phyloP scores from a whole-genome alignment of 2,113 vertebrate genomes.

The Romanogobio albipinnatus region DNA sequence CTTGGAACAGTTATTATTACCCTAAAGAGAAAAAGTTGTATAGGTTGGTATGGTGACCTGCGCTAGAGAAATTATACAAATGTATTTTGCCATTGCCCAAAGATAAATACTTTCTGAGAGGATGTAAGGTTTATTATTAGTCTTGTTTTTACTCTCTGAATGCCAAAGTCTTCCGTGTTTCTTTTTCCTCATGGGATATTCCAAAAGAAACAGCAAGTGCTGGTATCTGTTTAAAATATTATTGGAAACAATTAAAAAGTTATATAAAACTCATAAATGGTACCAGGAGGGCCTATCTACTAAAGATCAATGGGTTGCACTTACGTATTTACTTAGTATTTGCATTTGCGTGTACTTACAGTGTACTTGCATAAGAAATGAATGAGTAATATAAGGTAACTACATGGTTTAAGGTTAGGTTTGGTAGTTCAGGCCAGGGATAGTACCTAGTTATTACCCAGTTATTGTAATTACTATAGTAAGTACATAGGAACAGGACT shows the following conservation, averaged over 20 bases:
- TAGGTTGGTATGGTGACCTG: not conserved
- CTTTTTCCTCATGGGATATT: not conserved
- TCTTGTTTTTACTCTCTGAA: not conserved
- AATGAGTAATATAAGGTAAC: too few relatives aligned
- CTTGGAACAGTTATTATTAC: not conserved
- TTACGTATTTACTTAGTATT: too few relatives aligned
- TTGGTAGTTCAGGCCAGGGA: too few relatives aligned
- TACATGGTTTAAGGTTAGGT: too few relatives aligned
- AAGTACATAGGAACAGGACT: too few relatives aligned
- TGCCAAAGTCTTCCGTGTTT: not conserved
- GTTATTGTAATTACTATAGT: too few relatives aligned
- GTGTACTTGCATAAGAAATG: too few relatives aligned
- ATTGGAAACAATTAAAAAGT: not conserved
- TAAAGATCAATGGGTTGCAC: not conserved
- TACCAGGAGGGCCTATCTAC: too few relatives aligned
- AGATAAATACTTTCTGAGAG: conserved; percentile 1
- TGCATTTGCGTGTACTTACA: too few relatives aligned
- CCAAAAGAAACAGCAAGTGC: not conserved
- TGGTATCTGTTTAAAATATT: not conserved
- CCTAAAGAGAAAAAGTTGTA: not conserved
- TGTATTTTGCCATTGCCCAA: not conserved
- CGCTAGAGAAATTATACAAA: not conserved
- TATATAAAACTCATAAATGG: not conserved
- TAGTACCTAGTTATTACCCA: too few relatives aligned
- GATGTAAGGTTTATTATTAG: conserved; percentile 11